A percentile compares a stretch with the other conserved stretches of the same genome.
Conservation (phyloP, 2,797 vertebrate species). For the Cirrhinus molitorella region DNA sequence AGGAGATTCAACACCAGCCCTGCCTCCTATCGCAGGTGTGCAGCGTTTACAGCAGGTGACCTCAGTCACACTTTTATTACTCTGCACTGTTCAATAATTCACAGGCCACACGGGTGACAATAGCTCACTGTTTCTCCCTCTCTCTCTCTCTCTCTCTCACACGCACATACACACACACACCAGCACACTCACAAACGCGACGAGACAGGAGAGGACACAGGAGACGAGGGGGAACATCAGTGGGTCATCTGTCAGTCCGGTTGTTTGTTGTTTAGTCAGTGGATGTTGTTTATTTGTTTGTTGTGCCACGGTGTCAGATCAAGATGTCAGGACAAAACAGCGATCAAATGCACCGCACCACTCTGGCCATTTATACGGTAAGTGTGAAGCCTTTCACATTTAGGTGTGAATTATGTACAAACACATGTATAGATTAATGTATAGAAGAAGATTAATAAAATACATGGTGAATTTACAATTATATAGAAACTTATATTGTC, state of each 20-base stretch:
- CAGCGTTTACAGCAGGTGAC: conserved; percentile 51
- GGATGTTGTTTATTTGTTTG: conserved; percentile 44
- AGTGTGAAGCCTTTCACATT: conserved; percentile 55
- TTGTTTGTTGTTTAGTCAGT: conserved; percentile 25
- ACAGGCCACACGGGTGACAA: conserved; percentile 67
- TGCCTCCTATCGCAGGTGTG: not conserved
- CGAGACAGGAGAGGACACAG: not conserved
- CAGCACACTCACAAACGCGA: not conserved
- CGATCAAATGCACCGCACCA: conserved; percentile 79
- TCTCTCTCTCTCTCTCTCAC: not conserved
- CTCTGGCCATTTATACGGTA: conserved; percentile 79
- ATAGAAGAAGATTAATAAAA: not conserved
- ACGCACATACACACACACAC: not conserved
- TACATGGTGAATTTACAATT: not conserved
- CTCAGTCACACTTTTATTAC: conserved; percentile 78
- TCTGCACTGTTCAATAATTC: conserved; percentile 86
- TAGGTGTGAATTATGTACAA: not conserved
- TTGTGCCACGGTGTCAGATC: conserved; percentile 43
- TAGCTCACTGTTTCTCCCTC: conserved; percentile 16
- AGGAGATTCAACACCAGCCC: not conserved
- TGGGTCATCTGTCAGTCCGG: conserved; percentile 7
- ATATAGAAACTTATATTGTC: not conserved
- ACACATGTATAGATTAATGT: not conserved
- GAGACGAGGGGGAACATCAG: not conserved
- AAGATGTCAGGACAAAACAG: conserved; percentile 73